These are phyloP conservation scores for Achlya flavicornis DNA, from an alignment of 2,888 invertebrate genomes.

Conservation along the genomic window DNA sequence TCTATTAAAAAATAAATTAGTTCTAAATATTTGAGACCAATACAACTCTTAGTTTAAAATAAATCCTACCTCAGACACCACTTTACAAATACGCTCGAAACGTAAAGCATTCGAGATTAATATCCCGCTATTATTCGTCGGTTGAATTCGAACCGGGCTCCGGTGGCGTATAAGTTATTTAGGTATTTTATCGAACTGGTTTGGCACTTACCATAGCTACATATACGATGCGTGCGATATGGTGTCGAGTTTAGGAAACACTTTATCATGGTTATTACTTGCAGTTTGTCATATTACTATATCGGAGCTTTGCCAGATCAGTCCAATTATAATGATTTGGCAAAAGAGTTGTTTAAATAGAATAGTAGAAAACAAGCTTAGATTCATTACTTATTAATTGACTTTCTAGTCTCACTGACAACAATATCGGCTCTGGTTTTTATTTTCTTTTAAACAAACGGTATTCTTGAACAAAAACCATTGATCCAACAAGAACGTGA, in stretches of 20 bases:
- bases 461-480: background rate
- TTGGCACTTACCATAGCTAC: background rate
- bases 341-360: background rate
- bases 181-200: slow-evolving; percentile 4
- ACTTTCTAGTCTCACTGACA: no score
- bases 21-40: no score
- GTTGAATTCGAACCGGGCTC: slow-evolving; percentile 35
- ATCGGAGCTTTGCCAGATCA: background rate
- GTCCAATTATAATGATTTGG: no score
- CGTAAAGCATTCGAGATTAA: slow-evolving; percentile 25
- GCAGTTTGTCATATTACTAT: background rate
- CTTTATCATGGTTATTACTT: background rate
- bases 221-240: background rate
- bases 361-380: no score
- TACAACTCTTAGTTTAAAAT: background rate
- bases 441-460: background rate
- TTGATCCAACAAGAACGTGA: background rate
- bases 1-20: no score
- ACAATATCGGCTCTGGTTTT: no score
- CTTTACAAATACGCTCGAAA: background rate
- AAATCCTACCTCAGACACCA: background rate
- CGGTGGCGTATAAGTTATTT: slow-evolving; percentile 18
- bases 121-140: slow-evolving; percentile 36
- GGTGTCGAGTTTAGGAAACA: background rate
- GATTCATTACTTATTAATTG: no score